phyloP scores from a whole-genome alignment of 2,797 vertebrate species.

The Acanthis flammea region DNA sequence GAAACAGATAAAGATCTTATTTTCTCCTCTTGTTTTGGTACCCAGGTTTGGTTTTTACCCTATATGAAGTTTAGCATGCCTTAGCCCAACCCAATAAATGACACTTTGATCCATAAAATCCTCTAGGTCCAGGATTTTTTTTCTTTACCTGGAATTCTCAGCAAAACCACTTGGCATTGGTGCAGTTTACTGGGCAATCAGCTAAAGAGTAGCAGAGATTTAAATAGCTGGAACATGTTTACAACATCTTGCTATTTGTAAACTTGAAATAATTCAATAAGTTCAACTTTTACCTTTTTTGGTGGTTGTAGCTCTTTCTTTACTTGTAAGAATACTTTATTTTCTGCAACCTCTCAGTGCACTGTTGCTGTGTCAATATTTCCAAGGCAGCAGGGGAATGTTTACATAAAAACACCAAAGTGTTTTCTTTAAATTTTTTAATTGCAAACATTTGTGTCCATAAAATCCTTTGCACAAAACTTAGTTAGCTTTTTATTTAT shows the following conservation, averaged over 20 bases:
- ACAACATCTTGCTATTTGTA: not conserved
- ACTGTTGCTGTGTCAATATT: not conserved
- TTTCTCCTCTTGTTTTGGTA: not conserved
- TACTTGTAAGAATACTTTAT: not conserved
- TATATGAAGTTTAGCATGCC: accelerated
- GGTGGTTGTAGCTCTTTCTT: not conserved
- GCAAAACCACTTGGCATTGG: not conserved
- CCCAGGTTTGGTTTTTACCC: not conserved
- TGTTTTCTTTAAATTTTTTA: not conserved
- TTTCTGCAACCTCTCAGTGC: not conserved
- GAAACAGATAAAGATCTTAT: not conserved
- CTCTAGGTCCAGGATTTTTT: not conserved
- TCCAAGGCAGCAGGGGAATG: not conserved
- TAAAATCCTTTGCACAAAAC: not conserved
- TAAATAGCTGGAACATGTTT: not conserved
- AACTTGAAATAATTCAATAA: not conserved
- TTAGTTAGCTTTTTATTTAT: not conserved
- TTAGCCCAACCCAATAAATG: not conserved
- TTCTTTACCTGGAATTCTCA: not conserved
- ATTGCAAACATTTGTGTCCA: not conserved
- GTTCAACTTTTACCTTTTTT: not conserved
- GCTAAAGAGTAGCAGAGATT: not conserved
- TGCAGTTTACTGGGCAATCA: not conserved
- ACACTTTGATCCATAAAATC: not conserved
- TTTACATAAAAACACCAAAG: not conserved